These are phyloP conservation scores for Zaprionus africanus DNA, from an alignment of 1,140 invertebrate genomes.

Conservation along the genomic window DNA sequence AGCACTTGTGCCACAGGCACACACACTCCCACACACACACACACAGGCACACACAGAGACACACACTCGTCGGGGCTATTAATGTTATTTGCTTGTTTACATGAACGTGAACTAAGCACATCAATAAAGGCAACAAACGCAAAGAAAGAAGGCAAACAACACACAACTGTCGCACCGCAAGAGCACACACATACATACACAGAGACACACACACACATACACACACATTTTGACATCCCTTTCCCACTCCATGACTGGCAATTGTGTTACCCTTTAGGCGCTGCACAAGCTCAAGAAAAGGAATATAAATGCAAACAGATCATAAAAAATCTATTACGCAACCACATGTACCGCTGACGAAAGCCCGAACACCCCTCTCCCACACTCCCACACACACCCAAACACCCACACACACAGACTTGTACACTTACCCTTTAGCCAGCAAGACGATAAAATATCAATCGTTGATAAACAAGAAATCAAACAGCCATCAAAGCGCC, in stretches of 20 bases:
- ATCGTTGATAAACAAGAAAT: constrained; percentile 80
- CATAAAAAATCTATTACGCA: constrained; percentile 83
- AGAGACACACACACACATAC: neutral
- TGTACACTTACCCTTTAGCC: constrained; percentile 8
- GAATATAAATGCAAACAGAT: constrained; percentile 69
- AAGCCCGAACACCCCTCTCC: constrained; percentile 29
- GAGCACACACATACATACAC: constrained; percentile 14
- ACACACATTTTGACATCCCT: neutral
- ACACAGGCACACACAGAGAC: neutral
- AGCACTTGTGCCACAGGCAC: constrained; percentile 52
- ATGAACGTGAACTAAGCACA: constrained; percentile 62
- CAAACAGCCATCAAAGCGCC: constrained; percentile 84
- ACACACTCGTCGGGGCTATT: constrained; percentile 48
- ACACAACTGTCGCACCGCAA: constrained; percentile 23
- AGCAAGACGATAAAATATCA: constrained; percentile 81
- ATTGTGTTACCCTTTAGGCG: constrained; percentile 35
- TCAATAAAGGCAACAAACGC: constrained; percentile 52
- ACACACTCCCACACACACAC: constrained; percentile 3
- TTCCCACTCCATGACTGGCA: neutral
- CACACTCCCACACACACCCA: constrained; percentile 15
- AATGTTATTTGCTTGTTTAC: constrained; percentile 77
- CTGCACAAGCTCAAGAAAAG: constrained; percentile 12
- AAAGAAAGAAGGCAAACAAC: constrained; percentile 5
- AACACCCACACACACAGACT: constrained; percentile 15
- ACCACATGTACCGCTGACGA: constrained; percentile 68